Base-by-base conservation (phyloP, 2,113 vertebrate species). In the Plotosus lineatus region DNA sequence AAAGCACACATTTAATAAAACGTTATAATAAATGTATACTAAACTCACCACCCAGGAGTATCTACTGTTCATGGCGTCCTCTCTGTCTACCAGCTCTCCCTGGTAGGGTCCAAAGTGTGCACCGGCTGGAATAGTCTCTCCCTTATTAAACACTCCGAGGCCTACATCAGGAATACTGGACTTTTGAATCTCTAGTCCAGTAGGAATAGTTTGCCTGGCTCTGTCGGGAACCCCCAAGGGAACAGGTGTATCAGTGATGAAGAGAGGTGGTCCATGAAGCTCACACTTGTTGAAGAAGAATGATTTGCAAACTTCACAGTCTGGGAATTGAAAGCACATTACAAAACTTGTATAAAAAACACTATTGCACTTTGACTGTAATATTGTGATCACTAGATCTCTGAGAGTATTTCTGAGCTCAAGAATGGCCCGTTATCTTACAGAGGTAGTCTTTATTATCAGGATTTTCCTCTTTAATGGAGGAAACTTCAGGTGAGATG, bases 91-190 rank as follows among this genome's bases (percentile, higher is more conserved):
- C 56, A 60, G 56, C 4, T 28, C 26, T 60, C 56, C 26, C 12
- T 14, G 12, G 26, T 58, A 58, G 4, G 56, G 26, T 1, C 26
- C 56, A 60, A 60, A 60, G 56, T 31, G 26, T 31, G 56, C 56
- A 60, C 56, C 56, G 2, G 31, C 26, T 15, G 26, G 12, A 60
- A 63, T 33, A 38, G 60, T 63, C 31, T 38, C 33, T 7, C 60
- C 60, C 33, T 63, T 38, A 63, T 63, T 63, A 38, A 63, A 63
- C 60, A 63, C 60, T 38, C 60, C 60, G 31, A 63, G 8, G 19
- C 60, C 60, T 23, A 26, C 56, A 1, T 33, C 58, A 31, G 58
- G 58, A 60, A 60, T 60, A 33, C 28, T 15, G 19, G 60, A 33
- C 6, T 19, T 5, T 6, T 15, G 31, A 19, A 61, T 8, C 15